phyloP scores from a whole-genome alignment of 2,113 vertebrate genomes.

The Rutilus rutilus region DNA sequence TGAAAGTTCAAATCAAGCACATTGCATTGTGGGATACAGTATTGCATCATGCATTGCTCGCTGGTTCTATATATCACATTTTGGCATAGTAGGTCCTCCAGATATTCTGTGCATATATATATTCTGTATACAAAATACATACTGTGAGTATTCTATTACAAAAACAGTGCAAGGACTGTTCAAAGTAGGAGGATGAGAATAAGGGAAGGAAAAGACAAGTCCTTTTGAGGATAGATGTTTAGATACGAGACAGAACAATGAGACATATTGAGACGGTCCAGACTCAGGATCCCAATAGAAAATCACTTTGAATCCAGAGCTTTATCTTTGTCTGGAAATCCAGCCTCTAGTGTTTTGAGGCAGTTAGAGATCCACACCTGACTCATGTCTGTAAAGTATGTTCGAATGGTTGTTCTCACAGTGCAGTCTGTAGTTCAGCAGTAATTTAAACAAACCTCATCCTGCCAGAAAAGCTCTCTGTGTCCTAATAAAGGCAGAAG shows the following conservation, averaged over 20 bases:
- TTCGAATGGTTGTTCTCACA: constrained; percentile 34
- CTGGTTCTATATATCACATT: not conserved
- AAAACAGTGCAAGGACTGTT: not conserved
- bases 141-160: not conserved
- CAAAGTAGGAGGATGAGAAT: not conserved
- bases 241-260: not conserved
- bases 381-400: constrained; percentile 17
- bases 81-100: not conserved
- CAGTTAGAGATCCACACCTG: not conserved
- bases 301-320: not conserved
- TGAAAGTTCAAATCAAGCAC: not conserved
- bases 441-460: constrained; percentile 34
- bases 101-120: not conserved
- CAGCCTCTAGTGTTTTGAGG: not conserved
- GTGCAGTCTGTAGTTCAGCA: constrained; percentile 18
- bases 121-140: not conserved
- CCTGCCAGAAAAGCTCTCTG: not conserved
- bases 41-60: not conserved
- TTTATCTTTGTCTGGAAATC: not conserved
- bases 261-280: not conserved
- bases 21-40: not conserved
- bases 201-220: not conserved
- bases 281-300: no score
- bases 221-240: not conserved
- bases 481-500: constrained; percentile 64